phyloP scores from a whole-genome alignment of 2,888 invertebrate genomes.

The Lepidochrysops patricia region DNA sequence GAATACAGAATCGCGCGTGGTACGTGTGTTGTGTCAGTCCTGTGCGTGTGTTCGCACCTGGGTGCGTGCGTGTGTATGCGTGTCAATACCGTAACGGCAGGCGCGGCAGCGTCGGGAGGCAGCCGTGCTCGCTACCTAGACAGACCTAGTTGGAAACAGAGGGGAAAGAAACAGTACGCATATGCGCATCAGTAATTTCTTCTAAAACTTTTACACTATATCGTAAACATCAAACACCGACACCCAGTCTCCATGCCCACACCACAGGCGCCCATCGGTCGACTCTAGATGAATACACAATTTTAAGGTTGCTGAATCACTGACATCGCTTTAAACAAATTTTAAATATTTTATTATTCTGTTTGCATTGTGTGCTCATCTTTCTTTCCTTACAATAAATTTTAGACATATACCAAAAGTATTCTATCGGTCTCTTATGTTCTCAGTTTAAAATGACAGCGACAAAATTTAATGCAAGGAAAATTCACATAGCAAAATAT shows the following conservation, averaged over 20 bases:
- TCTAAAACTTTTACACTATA: slow-evolving; percentile 39
- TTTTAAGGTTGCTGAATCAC: not conserved
- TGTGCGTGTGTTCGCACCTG: slow-evolving; percentile 20
- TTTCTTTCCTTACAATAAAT: slow-evolving; percentile 1
- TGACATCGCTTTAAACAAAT: not conserved
- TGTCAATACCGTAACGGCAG: slow-evolving; percentile 66
- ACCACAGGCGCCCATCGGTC: slow-evolving; percentile 10
- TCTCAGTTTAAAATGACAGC: not conserved
- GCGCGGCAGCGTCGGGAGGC: slow-evolving; percentile 53
- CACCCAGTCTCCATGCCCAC: slow-evolving; percentile 14
- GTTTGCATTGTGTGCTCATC: not conserved
- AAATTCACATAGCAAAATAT: not conserved
- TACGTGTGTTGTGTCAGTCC: slow-evolving; percentile 16
- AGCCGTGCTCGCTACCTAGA: slow-evolving; percentile 66
- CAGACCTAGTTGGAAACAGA: slow-evolving; percentile 65
- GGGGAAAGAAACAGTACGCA: slow-evolving; percentile 69
- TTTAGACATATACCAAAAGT: not conserved
- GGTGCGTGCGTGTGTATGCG: slow-evolving; percentile 30
- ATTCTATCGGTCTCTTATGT: not conserved
- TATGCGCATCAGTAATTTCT: slow-evolving; percentile 72
- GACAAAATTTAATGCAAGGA: not conserved
- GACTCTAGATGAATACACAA: slow-evolving; percentile 1
- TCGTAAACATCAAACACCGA: slow-evolving; percentile 18
- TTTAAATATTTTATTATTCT: not conserved
- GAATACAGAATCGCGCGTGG: not conserved